These are phyloP conservation scores for Eurystomus gularis DNA, from an alignment of 2,113 vertebrate genomes.

Conservation along the genomic window DNA sequence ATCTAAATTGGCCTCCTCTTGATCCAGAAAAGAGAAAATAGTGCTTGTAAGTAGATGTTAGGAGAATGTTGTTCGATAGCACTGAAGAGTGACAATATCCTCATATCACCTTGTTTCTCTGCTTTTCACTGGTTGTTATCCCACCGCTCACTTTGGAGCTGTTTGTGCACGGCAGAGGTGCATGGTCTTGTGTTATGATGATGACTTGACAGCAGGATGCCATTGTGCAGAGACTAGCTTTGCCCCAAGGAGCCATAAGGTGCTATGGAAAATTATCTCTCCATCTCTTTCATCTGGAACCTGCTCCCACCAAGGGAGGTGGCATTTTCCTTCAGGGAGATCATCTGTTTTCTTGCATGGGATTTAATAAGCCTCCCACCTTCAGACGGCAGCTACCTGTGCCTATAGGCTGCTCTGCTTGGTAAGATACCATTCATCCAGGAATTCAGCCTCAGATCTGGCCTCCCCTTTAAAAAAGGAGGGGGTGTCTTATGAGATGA, in stretches of 20 bases:
- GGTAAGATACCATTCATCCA: neutral
- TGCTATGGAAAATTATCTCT: neutral
- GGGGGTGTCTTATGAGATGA: neutral
- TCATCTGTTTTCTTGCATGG: neutral
- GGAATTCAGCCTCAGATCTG: neutral
- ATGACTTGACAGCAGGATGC: neutral
- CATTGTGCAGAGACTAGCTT: neutral
- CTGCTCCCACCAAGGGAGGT: neutral
- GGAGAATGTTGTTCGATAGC: neutral
- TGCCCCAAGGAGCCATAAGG: neutral
- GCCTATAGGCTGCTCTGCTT: neutral
- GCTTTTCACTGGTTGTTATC: neutral
- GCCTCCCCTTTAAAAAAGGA: neutral
- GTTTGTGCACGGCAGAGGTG: neutral
- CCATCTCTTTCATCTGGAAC: neutral
- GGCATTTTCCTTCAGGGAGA: neutral
- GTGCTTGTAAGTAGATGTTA: neutral
- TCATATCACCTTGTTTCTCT: neutral
- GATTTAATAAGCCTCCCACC: neutral
- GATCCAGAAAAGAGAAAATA: neutral
- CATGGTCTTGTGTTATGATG: neutral
- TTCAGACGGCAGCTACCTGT: neutral
- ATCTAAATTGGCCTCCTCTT: neutral
- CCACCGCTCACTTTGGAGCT: neutral
- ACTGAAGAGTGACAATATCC: neutral